Conservation (phyloP, 2,888 invertebrate genomes). For the Archaeoteleia sp. region DNA sequence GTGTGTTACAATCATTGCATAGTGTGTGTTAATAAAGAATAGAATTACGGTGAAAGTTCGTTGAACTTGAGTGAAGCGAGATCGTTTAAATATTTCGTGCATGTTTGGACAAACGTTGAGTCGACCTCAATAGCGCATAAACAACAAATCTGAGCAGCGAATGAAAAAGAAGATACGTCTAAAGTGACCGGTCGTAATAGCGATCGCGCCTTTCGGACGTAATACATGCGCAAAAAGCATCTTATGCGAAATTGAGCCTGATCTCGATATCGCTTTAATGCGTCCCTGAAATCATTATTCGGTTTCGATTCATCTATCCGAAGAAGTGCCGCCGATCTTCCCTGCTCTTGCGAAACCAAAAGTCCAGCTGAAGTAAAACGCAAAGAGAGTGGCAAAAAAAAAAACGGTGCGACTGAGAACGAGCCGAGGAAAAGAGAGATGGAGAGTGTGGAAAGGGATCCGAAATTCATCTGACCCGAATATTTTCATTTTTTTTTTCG, state of each 20-base stretch:
- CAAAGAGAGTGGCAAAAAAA: slow-evolving; percentile 31
- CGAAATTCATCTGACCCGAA: slow-evolving; percentile 61
- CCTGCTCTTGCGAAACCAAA: slow-evolving; percentile 33
- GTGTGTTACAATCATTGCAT: too few relatives aligned
- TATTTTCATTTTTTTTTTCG: slow-evolving; percentile 55
- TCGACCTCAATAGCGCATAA: background rate
- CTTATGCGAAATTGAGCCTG: background rate
- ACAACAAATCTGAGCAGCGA: background rate
- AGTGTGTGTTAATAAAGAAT: too few relatives aligned
- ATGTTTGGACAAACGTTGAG: background rate
- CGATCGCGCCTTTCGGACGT: too few relatives aligned
- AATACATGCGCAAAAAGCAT: background rate
- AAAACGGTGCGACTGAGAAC: slow-evolving; percentile 20
- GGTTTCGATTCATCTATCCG: slow-evolving; percentile 8
- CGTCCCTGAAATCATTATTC: slow-evolving; percentile 6
- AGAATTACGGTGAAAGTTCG: slow-evolving; percentile 7
- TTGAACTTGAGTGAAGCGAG: background rate
- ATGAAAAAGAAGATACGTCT: background rate
- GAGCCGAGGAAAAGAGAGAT: slow-evolving; percentile 19
- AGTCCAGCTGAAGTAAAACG: slow-evolving; percentile 11
- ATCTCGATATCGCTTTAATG: slow-evolving; percentile 1
- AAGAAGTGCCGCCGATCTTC: slow-evolving; percentile 13
- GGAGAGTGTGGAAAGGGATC: slow-evolving; percentile 56
- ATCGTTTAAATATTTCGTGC: slow-evolving; percentile 1
- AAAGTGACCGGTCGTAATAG: too few relatives aligned